Evolutionary conservation across 2,888 invertebrate genomes (phyloP), one percentile per base, ranked within the genome.

Genomic region (Tenthredo livida): DNA sequence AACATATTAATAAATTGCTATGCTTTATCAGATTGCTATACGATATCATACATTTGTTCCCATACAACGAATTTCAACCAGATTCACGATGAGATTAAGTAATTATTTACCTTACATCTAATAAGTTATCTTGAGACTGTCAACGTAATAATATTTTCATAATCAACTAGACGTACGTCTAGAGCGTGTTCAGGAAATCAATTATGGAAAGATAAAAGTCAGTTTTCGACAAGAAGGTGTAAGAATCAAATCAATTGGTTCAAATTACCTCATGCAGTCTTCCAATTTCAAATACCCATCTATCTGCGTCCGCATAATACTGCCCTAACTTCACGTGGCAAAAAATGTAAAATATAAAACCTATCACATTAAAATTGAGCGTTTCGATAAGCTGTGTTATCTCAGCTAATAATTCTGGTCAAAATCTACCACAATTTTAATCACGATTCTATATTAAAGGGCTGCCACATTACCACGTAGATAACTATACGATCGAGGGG

Each of bases 11-110:
- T 10, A 12, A 21, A 12, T 25, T 25, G 61, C 61, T 61, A 61
- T n/a, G n/a, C 25, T 54, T 54, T 7, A 54, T 54, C 54, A 54
- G 54, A 61, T 61, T 61, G 61, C 21, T 25, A 15, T 29, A 67
- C 67, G 67, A 67, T 67, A 67, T 67, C 2, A 67, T 15, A 67
- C 67, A 67, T 67, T 29, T 67, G 29, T 12, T 67, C 12, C 67
- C 67, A 67, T 67, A 12, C 29, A 29, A 29, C 67, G 0, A 25
- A 29, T 67, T 67, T 29, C 67, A 67, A 67, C 67, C 67, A 67
- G 67, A 65, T 12, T 29, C 67, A 33, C 33, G 33, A 67, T 33
- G 12, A 33, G 12, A 33, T 67, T 29, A 33, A 33, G 25, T 67
- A 17, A 33, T 67, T 67, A 1, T 67, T 29, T 33, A 33, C 15